Percentiles rank a stretch among this genome's conserved stretches.
These are phyloP conservation scores for Tetranychus urticae DNA, from an alignment of 1,140 invertebrate genomes.

Conservation along the genomic window DNA sequence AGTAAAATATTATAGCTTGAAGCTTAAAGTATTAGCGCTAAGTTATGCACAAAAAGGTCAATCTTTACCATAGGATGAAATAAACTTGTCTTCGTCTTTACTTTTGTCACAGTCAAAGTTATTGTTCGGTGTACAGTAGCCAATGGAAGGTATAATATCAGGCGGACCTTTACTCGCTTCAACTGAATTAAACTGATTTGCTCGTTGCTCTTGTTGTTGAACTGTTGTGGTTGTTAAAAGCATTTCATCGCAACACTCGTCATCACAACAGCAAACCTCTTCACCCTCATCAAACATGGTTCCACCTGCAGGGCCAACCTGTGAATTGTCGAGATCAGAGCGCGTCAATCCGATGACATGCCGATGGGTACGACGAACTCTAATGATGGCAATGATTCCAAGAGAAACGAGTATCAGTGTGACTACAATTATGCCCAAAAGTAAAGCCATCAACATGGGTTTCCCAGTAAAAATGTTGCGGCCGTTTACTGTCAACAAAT, in stretches of 20 bases:
- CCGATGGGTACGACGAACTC: not conserved
- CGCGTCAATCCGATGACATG: not conserved
- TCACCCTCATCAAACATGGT: conserved; percentile 1
- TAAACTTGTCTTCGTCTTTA: not conserved
- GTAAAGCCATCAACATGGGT: conserved; percentile 3
- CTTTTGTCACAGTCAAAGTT: not conserved
- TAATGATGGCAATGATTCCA: not conserved
- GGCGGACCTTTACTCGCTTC: not conserved
- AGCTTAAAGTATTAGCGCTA: no score
- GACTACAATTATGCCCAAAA: not conserved
- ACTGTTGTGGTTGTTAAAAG: not conserved
- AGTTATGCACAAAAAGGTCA: not conserved
- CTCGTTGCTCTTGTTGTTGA: not conserved
- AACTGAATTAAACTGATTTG: not conserved
- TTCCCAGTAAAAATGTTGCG: not conserved
- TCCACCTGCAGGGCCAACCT: not conserved
- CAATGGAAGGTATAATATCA: conserved; percentile 5
- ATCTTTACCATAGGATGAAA: not conserved
- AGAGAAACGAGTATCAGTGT: not conserved
- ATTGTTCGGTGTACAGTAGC: not conserved
- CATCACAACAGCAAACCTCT: conserved; percentile 5
- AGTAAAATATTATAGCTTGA: no score
- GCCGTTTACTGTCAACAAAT: not conserved
- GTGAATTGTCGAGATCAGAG: not conserved
- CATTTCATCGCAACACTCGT: conserved; percentile 6